Evolutionary conservation across 1,140 invertebrate species (phyloP).

Genomic region (Homalodisca vitripennis): DNA sequence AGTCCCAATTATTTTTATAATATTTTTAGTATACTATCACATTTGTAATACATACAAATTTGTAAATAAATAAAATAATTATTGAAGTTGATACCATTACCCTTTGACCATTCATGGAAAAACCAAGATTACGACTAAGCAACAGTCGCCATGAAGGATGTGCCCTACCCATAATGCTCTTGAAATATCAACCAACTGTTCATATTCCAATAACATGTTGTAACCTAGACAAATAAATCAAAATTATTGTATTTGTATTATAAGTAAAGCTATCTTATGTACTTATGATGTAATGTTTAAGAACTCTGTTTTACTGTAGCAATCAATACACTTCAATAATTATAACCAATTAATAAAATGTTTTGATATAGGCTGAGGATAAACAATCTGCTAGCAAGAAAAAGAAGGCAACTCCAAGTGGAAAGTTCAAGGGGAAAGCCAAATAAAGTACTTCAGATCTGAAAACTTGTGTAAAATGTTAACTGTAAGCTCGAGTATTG

Average conservation of each 20-base stretch:
- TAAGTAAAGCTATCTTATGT: not conserved
- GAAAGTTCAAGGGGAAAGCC: conserved; percentile 17
- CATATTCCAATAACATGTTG: not conserved
- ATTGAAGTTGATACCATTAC: too few relatives aligned
- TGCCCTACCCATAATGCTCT: too few relatives aligned
- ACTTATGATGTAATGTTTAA: not conserved
- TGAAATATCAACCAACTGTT: too few relatives aligned
- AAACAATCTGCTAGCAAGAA: conserved; percentile 8
- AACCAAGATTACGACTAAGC: too few relatives aligned
- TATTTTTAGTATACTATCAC: too few relatives aligned
- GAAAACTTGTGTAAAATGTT: not conserved
- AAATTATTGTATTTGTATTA: not conserved
- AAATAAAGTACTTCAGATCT: not conserved
- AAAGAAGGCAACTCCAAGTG: conserved; percentile 11
- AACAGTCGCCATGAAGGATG: too few relatives aligned
- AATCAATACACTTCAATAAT: not conserved
- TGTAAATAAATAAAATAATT: too few relatives aligned
- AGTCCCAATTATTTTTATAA: too few relatives aligned
- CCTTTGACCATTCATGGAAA: too few relatives aligned
- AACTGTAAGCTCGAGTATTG: too few relatives aligned
- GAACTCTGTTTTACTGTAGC: not conserved
- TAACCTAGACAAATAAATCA: not conserved
- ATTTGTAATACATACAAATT: too few relatives aligned
- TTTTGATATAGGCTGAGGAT: conserved; percentile 1
- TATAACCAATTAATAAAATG: not conserved